These are phyloP conservation scores for Lasioglossum oenotherae DNA, from an alignment of 2,888 invertebrate genomes.

Conservation along the genomic window DNA sequence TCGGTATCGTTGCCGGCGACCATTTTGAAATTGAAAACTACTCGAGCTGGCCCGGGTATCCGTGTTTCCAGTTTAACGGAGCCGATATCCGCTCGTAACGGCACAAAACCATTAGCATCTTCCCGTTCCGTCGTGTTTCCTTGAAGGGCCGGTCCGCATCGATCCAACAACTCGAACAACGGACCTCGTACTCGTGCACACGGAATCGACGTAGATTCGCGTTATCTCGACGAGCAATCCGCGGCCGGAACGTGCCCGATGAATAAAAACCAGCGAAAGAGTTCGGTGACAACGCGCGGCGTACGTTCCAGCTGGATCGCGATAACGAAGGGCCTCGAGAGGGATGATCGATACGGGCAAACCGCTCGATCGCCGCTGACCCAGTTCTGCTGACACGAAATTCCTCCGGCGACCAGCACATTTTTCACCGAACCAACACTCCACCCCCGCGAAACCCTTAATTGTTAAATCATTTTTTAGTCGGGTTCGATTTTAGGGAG, in stretches of 20 bases:
- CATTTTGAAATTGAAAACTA: constrained; percentile 13
- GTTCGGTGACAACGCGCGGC: constrained; percentile 25
- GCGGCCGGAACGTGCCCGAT: not conserved
- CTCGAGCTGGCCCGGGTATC: not conserved
- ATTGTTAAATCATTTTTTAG: constrained; percentile 39
- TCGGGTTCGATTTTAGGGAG: not conserved
- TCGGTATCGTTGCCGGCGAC: not conserved
- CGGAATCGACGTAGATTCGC: not conserved
- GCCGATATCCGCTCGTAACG: constrained; percentile 22
- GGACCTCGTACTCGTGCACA: not conserved
- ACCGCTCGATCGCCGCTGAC: constrained; percentile 61
- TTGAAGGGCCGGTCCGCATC: not conserved
- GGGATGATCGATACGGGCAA: constrained; percentile 54
- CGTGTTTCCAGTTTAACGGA: constrained; percentile 1
- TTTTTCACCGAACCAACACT: constrained; percentile 24
- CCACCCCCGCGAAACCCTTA: constrained; percentile 19
- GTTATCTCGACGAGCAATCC: not conserved
- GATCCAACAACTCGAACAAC: not conserved
- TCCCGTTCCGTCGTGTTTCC: not conserved
- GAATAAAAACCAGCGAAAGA: constrained; percentile 27
- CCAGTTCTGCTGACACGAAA: constrained; percentile 46
- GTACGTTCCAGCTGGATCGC: constrained; percentile 46
- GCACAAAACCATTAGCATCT: constrained; percentile 30
- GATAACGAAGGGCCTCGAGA: constrained; percentile 58
- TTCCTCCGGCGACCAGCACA: constrained; percentile 22